Evolutionary conservation across 2,888 invertebrate genomes (phyloP), one percentile per base, ranked within the genome.

Genomic region (Noctuana brunneofusca): DNA sequence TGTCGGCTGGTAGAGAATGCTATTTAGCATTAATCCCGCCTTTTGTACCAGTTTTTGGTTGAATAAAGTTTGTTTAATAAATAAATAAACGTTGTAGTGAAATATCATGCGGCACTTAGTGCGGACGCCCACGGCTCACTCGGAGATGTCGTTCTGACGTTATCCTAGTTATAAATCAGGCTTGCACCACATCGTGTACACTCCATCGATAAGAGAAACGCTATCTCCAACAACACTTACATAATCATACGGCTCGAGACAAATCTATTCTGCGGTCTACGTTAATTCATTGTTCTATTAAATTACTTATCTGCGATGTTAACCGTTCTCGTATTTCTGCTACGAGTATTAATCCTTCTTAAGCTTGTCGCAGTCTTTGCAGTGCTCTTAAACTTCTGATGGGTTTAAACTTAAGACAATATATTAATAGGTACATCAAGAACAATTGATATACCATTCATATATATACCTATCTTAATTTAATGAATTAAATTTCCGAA

Each of bases 111-210:
- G 8, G 32, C 4, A 24, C 1, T 35, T 38, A 60, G 38, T 55
- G 60, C 60, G 60, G 54, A 60, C 80, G 75, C 80, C 80, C 76
- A 78, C 81, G 69, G 71, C 35, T 68, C 72, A 65, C 64, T 64
- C 63, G 66, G 69, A 75, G 79, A 78, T 78, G 77, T 80, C 76
- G 76, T 75, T 68, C 68, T 68, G 75, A 75, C 76, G 76, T 75
- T 80, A 81, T 83, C 81, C 78, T 64, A 65, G 64, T 66, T 73
- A 77, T 85, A 83, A 83, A 84, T 85, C 83, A 80, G 74, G 69
- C 75, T 81, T 80, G 79, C 79, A 76, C 75, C 75, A 78, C 76
- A 80, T 78, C 79, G 75, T 75, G 81, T 77, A 70, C 71, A 70
- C 76, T 78, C 75, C 75, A 75, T 79, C 78, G 75, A 79, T 79